These are phyloP conservation scores for Helleia helle DNA, from an alignment of 2,888 invertebrate genomes.

Conservation along the genomic window DNA sequence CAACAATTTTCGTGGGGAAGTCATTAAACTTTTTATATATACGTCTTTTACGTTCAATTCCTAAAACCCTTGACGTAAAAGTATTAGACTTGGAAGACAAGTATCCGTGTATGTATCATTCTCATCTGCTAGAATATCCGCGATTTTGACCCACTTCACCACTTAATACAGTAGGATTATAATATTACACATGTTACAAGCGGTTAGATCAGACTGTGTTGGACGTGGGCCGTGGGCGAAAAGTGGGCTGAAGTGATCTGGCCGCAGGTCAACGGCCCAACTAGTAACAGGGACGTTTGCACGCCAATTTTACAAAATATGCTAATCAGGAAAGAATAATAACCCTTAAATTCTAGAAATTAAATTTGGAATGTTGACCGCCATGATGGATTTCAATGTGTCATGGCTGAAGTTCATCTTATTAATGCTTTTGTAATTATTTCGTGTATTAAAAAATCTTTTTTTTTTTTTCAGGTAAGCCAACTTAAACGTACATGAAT, in stretches of 20 bases:
- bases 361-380: background rate
- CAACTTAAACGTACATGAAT: background rate
- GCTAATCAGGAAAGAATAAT: background rate
- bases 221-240: conserved; percentile 32
- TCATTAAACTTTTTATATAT: too few species aligned
- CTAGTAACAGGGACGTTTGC: background rate
- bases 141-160: conserved; percentile 25
- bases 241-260: conserved; percentile 12
- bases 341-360: background rate
- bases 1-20: too few species aligned
- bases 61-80: too few species aligned
- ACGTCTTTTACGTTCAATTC: too few species aligned
- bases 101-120: too few species aligned
- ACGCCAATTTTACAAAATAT: background rate
- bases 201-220: conserved; percentile 42
- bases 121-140: too few species aligned
- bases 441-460: too few species aligned
- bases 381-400: too few species aligned
- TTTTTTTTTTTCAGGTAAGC: conserved; percentile 22
- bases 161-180: conserved; percentile 24
- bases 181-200: conserved; percentile 49
- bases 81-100: too few species aligned
- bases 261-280: conserved; percentile 5
- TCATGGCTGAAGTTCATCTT: too few species aligned
- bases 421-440: too few species aligned